Percentiles rank a stretch among this genome's conserved stretches.
phyloP scores from a whole-genome alignment of 2,888 invertebrate species.

The Pyrocoelia pectoralis region DNA sequence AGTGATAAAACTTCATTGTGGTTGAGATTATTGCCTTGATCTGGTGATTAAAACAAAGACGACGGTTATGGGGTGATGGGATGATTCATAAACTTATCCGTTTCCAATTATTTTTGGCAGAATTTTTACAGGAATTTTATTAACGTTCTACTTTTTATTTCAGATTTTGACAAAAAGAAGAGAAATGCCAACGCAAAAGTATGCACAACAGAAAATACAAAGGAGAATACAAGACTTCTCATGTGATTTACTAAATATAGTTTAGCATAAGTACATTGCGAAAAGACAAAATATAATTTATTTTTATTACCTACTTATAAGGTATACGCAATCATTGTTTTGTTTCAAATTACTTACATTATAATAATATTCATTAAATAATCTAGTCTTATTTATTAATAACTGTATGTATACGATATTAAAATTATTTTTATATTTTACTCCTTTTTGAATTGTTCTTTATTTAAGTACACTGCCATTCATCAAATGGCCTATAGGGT shows the following conservation, averaged over 20 bases:
- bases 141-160: not conserved
- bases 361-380: not conserved
- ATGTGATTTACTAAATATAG: not conserved
- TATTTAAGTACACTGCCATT: not conserved
- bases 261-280: not conserved
- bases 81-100: too few relatives aligned
- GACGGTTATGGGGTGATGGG: too few relatives aligned
- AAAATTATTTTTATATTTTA: not conserved
- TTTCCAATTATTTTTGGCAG: too few relatives aligned
- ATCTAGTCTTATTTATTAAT: not conserved
- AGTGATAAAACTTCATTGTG: too few relatives aligned
- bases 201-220: not conserved
- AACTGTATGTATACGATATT: not conserved
- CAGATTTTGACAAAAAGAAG: not conserved
- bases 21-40: too few relatives aligned
- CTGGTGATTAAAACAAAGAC: too few relatives aligned
- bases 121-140: too few relatives aligned
- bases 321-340: not conserved
- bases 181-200: not conserved
- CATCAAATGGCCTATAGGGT: not conserved
- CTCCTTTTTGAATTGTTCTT: not conserved
- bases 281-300: not conserved
- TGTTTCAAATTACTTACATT: not conserved
- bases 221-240: conserved; percentile 1
- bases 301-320: not conserved